These are phyloP conservation scores for Cynoglossus semilaevis DNA, from an alignment of 2,113 vertebrate genomes.

Conservation along the genomic window DNA sequence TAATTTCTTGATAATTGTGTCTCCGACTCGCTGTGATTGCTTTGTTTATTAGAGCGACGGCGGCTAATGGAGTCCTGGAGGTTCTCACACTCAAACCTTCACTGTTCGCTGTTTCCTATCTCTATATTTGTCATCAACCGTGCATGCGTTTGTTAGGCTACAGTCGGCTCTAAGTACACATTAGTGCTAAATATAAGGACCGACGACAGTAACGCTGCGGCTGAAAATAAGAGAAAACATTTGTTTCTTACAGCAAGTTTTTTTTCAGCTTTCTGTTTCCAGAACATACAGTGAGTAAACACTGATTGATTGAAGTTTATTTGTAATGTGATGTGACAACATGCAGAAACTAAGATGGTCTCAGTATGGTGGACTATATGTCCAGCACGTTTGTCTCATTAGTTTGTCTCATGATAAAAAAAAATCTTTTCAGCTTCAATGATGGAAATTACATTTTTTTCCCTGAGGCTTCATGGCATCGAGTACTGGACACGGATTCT, in stretches of 20 bases:
- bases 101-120: neutral
- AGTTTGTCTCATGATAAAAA: too few relatives aligned
- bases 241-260: neutral
- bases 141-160: conserved; percentile 22
- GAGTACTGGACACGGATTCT: too few relatives aligned
- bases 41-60: conserved; percentile 63
- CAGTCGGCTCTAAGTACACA: conserved; percentile 2
- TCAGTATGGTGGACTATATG: too few relatives aligned
- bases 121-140: conserved; percentile 28
- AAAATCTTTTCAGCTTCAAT: too few relatives aligned
- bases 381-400: too few relatives aligned
- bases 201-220: conserved; percentile 9
- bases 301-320: too few relatives aligned
- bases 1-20: conserved; percentile 72
- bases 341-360: too few relatives aligned
- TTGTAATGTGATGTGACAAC: too few relatives aligned
- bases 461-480: too few relatives aligned
- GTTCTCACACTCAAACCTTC: conserved; percentile 10
- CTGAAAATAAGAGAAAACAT: conserved; percentile 13
- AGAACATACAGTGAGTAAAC: too few relatives aligned
- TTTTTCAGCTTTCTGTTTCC: too few relatives aligned
- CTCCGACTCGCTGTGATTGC: conserved; percentile 62
- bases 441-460: too few relatives aligned
- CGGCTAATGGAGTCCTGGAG: conserved; percentile 44
- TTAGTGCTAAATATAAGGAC: conserved; percentile 6